These are phyloP conservation scores for Odocoileus hemionus DNA, from an alignment of 2,113 vertebrate species.

Conservation along the genomic window DNA sequence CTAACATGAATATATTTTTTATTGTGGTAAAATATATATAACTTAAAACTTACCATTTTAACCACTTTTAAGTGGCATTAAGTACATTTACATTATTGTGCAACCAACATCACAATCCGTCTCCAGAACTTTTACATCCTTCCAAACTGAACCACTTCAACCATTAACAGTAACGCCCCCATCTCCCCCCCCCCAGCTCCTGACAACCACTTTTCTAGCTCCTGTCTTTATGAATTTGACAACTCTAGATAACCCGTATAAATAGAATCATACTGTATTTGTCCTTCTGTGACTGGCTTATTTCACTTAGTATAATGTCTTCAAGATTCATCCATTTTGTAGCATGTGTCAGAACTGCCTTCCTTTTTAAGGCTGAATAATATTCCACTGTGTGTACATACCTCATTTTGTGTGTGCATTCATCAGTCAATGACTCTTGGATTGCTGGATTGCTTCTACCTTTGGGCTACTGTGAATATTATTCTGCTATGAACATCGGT, in stretches of 20 bases:
- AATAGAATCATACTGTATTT: neutral
- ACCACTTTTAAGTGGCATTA: neutral
- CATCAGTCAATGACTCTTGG: neutral
- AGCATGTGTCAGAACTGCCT: neutral
- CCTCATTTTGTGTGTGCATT: neutral
- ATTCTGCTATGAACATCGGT: neutral
- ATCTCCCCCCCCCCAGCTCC: neutral
- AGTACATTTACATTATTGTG: neutral
- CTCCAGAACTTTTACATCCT: neutral
- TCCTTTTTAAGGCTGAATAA: neutral
- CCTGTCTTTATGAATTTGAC: neutral
- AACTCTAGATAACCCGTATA: neutral
- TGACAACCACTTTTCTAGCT: neutral
- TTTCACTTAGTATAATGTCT: neutral
- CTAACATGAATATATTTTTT: conserved; percentile 3
- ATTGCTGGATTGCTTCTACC: neutral
- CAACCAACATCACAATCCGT: neutral
- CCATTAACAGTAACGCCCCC: neutral
- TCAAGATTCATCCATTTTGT: neutral
- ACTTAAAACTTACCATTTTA: neutral
- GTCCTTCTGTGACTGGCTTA: neutral
- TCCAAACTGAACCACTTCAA: neutral
- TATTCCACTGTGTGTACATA: neutral
- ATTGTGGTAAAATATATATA: conserved; percentile 21
- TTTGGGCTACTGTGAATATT: neutral